These are phyloP conservation scores for Morus bassanus DNA, from an alignment of 2,797 vertebrate species.

Conservation along the genomic window DNA sequence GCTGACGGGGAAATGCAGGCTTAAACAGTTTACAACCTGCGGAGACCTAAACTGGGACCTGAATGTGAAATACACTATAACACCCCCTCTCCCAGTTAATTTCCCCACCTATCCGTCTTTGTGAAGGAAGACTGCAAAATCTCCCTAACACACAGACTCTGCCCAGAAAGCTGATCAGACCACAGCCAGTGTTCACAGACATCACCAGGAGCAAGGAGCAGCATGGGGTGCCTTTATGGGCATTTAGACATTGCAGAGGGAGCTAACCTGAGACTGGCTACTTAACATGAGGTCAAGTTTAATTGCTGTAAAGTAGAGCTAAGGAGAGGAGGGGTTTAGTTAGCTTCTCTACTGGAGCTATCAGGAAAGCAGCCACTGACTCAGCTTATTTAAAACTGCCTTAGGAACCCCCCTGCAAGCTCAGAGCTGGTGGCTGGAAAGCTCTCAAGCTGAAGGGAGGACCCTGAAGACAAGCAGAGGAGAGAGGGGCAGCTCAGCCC, in stretches of 20 bases:
- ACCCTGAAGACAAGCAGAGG: background rate
- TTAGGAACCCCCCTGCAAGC: background rate
- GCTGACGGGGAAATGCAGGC: constrained; percentile 36
- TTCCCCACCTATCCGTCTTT: background rate
- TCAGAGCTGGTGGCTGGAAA: background rate
- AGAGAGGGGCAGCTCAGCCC: background rate
- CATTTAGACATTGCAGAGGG: background rate
- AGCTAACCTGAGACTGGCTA: background rate
- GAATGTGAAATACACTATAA: background rate
- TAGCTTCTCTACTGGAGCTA: background rate
- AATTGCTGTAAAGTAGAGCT: background rate
- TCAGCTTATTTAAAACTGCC: background rate
- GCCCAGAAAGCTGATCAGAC: background rate
- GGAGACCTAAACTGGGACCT: background rate
- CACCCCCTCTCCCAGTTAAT: background rate
- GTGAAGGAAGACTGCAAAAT: background rate
- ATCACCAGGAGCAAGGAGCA: background rate
- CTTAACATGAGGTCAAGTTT: background rate
- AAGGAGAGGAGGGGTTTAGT: background rate
- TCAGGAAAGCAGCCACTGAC: background rate
- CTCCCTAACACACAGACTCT: background rate
- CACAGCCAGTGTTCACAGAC: rapidly evolving
- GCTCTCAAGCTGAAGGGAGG: background rate
- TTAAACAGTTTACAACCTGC: background rate
- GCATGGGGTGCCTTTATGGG: background rate